Evolutionary conservation across 1,140 invertebrate genomes (phyloP), one percentile per base, ranked within the genome.

Genomic region (Lordiphosa mommai): DNA sequence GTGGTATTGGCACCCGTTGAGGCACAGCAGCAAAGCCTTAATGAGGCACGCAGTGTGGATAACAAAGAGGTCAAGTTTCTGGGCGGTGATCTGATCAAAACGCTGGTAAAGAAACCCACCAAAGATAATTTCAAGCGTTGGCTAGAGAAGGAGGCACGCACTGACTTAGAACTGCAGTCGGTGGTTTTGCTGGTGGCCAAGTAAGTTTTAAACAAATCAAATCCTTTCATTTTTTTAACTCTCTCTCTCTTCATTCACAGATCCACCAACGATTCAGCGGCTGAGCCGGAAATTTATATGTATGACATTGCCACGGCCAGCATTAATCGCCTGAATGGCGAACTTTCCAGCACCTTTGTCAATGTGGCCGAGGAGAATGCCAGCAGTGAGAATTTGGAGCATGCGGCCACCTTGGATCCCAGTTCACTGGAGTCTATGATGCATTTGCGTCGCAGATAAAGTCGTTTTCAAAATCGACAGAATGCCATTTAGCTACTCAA

Each of bases 321-420:
- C 49, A 92, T 93, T 20, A 95, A 91, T 89, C 94, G 92, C 88
- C 88, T 93, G 9, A 91, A 91, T 33, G 94, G 94, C 1, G 94
- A 94, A 71, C 89, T 96, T 13, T 95, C 94, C 1, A 92, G 93
- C 37, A 93, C 94, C 33, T 96, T 95, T 72, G 94, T 95, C 4
- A 93, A 95, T 85, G 95, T 95, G 30, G 95, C 94, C 33, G 93
- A 95, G 89, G 94, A 94, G 63, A 95, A 95, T 86, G 92, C 93
- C n/a, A 90, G 92, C 46, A 93, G 91, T 63, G 91, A 92, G 88
- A 92, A 93, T 63, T 89, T 93, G 58, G 92, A 93, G 60, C 90
- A 91, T 68, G 77, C 92, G 9, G 90, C 91, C 32, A 91, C 92
- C 14, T 88, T 91, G 72, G 91, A 92, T 55, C 90, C 90, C 53